Evolutionary conservation across 2,797 vertebrate genomes (phyloP).

Genomic region (Hoplostethus mediterraneus): DNA sequence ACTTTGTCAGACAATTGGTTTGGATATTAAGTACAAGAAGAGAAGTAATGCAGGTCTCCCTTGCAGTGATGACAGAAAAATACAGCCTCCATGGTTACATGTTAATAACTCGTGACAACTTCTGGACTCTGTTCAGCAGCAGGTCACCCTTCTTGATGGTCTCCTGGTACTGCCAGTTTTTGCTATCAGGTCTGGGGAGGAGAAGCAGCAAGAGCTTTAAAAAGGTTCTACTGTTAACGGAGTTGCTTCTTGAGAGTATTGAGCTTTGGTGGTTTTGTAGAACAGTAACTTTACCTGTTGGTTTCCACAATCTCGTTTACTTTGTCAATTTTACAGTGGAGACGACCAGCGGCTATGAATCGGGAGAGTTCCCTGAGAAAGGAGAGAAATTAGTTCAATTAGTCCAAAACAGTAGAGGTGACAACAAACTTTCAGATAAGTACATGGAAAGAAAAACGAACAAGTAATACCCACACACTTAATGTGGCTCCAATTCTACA

Average conservation of each 20-base stretch:
- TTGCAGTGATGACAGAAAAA: constrained; percentile 41
- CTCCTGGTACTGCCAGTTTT: constrained; percentile 99
- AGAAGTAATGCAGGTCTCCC: constrained; percentile 34
- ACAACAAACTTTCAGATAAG: not conserved
- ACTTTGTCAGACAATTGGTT: constrained; percentile 69
- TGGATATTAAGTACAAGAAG: constrained; percentile 44
- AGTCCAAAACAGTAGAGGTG: not conserved
- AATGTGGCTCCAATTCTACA: not conserved
- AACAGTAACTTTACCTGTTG: constrained; percentile 89
- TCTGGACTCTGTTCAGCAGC: constrained; percentile 98
- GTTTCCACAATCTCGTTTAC: constrained; percentile 99
- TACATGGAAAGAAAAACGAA: not conserved
- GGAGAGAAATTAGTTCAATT: not conserved
- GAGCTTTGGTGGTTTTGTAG: not conserved
- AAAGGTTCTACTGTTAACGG: not conserved
- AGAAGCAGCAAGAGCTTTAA: not conserved
- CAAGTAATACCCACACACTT: not conserved
- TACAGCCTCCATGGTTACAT: constrained; percentile 86
- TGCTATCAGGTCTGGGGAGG: constrained; percentile 93
- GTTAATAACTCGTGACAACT: constrained; percentile 98
- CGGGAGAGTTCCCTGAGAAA: constrained; percentile 93
- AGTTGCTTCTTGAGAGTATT: not conserved
- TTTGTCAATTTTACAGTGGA: constrained; percentile 99
- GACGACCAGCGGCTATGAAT: constrained; percentile 96
- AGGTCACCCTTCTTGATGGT: constrained; percentile 99